A percentile compares a stretch with the other conserved stretches of the same genome.
Evolutionary conservation across 2,113 vertebrate genomes (phyloP).

Genomic region (Platichthys stellatus): DNA sequence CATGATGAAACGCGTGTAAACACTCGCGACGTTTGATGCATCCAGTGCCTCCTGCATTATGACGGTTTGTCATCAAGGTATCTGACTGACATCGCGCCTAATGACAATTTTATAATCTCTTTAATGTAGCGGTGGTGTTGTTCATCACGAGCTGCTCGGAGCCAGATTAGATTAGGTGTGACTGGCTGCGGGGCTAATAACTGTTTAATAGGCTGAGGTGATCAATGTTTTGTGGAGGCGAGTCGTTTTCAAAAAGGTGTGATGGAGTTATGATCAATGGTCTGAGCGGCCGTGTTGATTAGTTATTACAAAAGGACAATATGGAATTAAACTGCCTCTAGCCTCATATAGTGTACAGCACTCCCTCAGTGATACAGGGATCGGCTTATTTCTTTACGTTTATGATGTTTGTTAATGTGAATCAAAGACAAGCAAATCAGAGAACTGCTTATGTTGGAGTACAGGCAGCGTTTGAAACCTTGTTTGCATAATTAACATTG

Average conservation of each 20-base stretch:
- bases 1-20: conserved; percentile 30
- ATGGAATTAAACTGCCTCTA: not conserved
- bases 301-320: conserved; percentile 26
- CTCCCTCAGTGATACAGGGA: not conserved
- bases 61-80: conserved; percentile 14
- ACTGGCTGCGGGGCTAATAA: conserved; percentile 41
- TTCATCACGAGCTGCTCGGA: conserved; percentile 48
- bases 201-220: conserved; percentile 33
- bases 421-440: not conserved
- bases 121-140: conserved; percentile 46
- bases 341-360: not conserved
- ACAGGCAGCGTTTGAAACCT: not conserved
- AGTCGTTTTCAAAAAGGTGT: conserved; percentile 28
- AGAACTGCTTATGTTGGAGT: not conserved
- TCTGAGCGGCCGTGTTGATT: conserved; percentile 26
- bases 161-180: conserved; percentile 46
- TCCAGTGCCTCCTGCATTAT: conserved; percentile 5
- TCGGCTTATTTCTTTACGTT: not conserved
- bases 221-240: conserved; percentile 46
- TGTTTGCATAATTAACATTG: not conserved
- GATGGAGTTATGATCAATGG: conserved; percentile 31
- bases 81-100: conserved; percentile 25
- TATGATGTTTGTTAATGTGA: not conserved
- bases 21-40: conserved; percentile 34
- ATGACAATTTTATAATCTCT: conserved; percentile 43